These are phyloP conservation scores for Crepidodera aurea DNA, from an alignment of 2,888 invertebrate genomes.

Conservation along the genomic window DNA sequence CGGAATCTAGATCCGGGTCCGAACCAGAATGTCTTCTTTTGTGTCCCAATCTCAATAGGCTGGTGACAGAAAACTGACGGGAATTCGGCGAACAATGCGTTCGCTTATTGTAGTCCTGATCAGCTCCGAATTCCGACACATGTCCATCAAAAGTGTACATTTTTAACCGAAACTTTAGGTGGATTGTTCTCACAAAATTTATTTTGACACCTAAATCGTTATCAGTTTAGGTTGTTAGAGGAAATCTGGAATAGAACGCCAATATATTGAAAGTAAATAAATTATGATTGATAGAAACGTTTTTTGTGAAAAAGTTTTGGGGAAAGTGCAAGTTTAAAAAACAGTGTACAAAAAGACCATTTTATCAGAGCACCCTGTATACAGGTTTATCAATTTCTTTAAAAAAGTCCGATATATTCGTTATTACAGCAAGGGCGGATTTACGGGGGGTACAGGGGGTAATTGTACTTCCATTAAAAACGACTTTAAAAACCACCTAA, in stretches of 20 bases:
- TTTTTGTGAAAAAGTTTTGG: no score
- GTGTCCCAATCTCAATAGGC: constrained; percentile 56
- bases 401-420: no score
- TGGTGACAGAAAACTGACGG: constrained; percentile 60
- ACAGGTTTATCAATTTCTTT: no score
- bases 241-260: constrained; percentile 5
- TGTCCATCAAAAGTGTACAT: constrained; percentile 53
- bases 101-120: constrained; percentile 46
- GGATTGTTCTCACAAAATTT: constrained; percentile 22
- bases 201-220: constrained; percentile 22
- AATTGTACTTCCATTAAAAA: no score
- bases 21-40: constrained; percentile 52
- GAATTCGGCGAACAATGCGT: constrained; percentile 52
- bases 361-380: no score
- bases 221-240: not conserved
- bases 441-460: no score
- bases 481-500: no score
- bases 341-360: no score
- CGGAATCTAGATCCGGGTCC: constrained; percentile 53
- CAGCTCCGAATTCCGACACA: constrained; percentile 45
- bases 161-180: constrained; percentile 13
- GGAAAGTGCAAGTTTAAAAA: no score
- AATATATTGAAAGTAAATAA: no score
- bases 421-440: no score
- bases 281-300: no score